These are phyloP conservation scores for Conopomorpha cramerella DNA, from an alignment of 1,140 invertebrate species.

Conservation along the genomic window DNA sequence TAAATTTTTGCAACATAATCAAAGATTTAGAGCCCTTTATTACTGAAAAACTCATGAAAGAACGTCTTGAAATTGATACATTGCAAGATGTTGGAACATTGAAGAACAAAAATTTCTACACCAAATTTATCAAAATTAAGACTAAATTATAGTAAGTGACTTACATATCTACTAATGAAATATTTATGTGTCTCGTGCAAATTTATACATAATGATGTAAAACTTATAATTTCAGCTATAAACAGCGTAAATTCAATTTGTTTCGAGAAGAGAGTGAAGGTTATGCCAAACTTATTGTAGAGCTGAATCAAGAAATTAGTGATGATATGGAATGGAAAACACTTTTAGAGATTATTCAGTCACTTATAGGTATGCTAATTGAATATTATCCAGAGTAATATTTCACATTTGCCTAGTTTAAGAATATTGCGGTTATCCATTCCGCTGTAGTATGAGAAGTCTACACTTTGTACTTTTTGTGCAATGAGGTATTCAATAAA, in stretches of 20 bases:
- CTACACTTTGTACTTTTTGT: too few relatives aligned
- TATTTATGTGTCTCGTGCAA: too few relatives aligned
- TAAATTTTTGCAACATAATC: constrained; percentile 77
- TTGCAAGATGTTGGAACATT: constrained; percentile 89
- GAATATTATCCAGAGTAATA: too few relatives aligned
- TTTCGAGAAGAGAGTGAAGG: constrained; percentile 99
- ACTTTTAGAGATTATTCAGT: constrained; percentile 85
- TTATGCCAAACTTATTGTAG: constrained; percentile 96
- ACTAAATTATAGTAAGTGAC: constrained; percentile 94
- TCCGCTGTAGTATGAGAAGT: too few relatives aligned
- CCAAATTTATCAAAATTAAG: constrained; percentile 97
- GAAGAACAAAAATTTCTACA: constrained; percentile 90
- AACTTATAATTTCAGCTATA: constrained; percentile 74
- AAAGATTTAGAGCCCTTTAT: constrained; percentile 80
- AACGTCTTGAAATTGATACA: constrained; percentile 91
- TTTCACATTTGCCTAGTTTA: too few relatives aligned
- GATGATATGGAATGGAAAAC: constrained; percentile 65
- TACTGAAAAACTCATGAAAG: constrained; percentile 85
- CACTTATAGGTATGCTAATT: constrained; percentile 81
- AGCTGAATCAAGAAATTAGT: constrained; percentile 87
- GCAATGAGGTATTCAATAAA: too few relatives aligned
- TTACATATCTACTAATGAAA: background rate
- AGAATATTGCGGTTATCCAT: too few relatives aligned
- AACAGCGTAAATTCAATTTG: constrained; percentile 98
- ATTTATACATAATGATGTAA: background rate